These are phyloP conservation scores for Melinaea menophilus DNA, from an alignment of 2,888 invertebrate genomes.

Conservation along the genomic window DNA sequence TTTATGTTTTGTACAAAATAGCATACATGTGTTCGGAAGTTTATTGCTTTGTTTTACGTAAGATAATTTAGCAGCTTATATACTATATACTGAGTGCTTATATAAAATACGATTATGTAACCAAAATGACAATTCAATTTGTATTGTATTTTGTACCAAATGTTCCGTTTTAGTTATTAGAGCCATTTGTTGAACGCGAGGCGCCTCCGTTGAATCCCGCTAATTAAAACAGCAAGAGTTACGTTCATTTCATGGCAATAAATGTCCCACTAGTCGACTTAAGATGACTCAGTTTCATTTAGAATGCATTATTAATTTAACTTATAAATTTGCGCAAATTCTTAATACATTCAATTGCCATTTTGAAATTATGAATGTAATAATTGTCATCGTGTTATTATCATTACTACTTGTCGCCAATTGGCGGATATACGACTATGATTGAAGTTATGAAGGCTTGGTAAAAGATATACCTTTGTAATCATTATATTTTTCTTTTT, in stretches of 20 bases:
- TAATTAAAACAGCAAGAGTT: slow-evolving; percentile 52
- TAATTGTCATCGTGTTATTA: too few relatives aligned
- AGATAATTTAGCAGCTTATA: not conserved
- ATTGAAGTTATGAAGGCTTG: too few relatives aligned
- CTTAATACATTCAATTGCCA: not conserved
- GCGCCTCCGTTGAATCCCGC: slow-evolving; percentile 36
- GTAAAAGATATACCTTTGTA: too few relatives aligned
- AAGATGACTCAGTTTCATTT: slow-evolving; percentile 26
- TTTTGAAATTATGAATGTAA: too few relatives aligned
- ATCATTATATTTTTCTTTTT: too few relatives aligned
- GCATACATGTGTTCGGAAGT: too few relatives aligned
- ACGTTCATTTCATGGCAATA: slow-evolving; percentile 54
- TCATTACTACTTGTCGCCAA: too few relatives aligned
- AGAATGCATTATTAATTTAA: slow-evolving; percentile 21
- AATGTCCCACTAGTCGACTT: slow-evolving; percentile 43
- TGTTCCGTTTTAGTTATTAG: slow-evolving; percentile 31
- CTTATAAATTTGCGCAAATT: slow-evolving; percentile 34
- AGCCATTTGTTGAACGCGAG: slow-evolving; percentile 33
- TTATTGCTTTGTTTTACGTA: too few relatives aligned
- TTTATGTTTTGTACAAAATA: not conserved
- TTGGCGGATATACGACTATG: too few relatives aligned
- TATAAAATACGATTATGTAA: slow-evolving; percentile 10
- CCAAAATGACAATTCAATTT: slow-evolving; percentile 19
- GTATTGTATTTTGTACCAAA: slow-evolving; percentile 25
- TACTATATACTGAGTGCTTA: not conserved